These are phyloP conservation scores for Melipona quadrifasciata DNA, from an alignment of 1,140 invertebrate genomes.

Conservation along the genomic window DNA sequence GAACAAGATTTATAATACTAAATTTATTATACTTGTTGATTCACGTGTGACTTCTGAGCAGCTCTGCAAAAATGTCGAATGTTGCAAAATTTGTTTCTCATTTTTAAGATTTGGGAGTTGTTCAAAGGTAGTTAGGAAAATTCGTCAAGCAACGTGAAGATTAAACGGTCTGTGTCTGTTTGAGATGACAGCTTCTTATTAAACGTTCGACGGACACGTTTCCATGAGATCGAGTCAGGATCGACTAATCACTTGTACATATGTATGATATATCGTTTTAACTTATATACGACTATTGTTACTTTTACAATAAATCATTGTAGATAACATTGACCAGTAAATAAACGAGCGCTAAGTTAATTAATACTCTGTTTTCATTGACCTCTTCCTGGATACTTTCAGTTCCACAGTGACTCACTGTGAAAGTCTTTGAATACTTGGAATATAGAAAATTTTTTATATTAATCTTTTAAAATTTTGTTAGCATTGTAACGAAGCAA, in stretches of 20 bases:
- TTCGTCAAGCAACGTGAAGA: not conserved
- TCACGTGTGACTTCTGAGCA: too few species aligned
- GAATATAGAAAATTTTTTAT: too few species aligned
- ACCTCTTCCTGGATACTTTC: not conserved
- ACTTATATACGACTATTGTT: conserved; percentile 78
- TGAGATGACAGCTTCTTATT: not conserved
- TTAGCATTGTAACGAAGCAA: too few species aligned
- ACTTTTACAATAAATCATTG: conserved; percentile 78
- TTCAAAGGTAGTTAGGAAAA: not conserved
- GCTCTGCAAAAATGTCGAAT: too few species aligned
- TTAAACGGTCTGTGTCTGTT: not conserved
- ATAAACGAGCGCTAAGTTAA: conserved; percentile 73
- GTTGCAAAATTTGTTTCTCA: not conserved
- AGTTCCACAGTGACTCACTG: not conserved
- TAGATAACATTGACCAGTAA: conserved; percentile 75
- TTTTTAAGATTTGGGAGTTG: not conserved
- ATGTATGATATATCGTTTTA: conserved; percentile 78
- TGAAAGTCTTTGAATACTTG: too few species aligned
- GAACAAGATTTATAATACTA: too few species aligned
- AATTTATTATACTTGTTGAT: too few species aligned
- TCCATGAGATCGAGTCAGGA: conserved; percentile 19
- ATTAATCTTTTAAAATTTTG: too few species aligned
- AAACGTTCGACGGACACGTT: not conserved
- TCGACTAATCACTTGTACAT: conserved; percentile 69
- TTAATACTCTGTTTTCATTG: conserved; percentile 17